These are phyloP conservation scores for Parazoanthus darwini DNA, from an alignment of 92 coral and sea anemone genomes.

Conservation along the genomic window DNA sequence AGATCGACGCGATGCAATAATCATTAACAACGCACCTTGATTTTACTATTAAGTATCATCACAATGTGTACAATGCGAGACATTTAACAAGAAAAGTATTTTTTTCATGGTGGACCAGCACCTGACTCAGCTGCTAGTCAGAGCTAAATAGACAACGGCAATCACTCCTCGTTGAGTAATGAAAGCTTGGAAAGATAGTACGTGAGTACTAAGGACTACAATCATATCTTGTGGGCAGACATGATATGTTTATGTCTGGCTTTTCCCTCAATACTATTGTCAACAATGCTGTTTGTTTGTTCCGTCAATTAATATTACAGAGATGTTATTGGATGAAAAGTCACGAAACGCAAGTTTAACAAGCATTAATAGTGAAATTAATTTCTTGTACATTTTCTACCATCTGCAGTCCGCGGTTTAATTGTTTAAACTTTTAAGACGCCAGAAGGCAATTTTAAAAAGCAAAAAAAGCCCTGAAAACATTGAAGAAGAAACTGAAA, in stretches of 20 bases:
- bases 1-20: too few species aligned
- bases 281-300: constrained; percentile 26
- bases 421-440: neutral
- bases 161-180: neutral
- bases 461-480: too few species aligned
- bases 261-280: neutral
- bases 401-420: too few species aligned
- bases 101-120: neutral
- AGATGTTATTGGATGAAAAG: neutral
- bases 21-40: neutral
- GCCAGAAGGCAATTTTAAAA: too few species aligned
- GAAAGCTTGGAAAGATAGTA: neutral
- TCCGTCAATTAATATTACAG: neutral
- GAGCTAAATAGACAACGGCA: neutral
- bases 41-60: too few species aligned
- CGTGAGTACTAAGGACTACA: constrained; percentile 16
- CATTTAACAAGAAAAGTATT: too few species aligned
- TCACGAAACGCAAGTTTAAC: neutral
- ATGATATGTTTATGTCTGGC: constrained; percentile 32
- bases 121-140: neutral
- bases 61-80: too few species aligned
- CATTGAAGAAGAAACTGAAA: too few species aligned
- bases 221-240: neutral
- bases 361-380: neutral
- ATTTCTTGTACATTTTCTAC: neutral